Percentiles rank a stretch among this genome's conserved stretches.
Evolutionary conservation across 2,113 vertebrate species (phyloP).

Genomic region (Macquaria ambigua): DNA sequence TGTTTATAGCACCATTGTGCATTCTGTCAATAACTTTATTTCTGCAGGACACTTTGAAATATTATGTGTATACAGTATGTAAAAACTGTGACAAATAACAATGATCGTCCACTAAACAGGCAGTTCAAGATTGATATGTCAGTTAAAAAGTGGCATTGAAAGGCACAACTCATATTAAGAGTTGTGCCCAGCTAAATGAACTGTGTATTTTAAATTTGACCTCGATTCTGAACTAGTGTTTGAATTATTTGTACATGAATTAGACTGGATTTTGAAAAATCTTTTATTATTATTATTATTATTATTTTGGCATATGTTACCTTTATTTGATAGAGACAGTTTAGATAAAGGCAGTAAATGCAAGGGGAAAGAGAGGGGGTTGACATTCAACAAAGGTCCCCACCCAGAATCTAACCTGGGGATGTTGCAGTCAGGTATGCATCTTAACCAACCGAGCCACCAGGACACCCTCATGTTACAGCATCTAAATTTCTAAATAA

Average conservation of each 20-base stretch:
- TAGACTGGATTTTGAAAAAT: not conserved
- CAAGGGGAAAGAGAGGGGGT: too few relatives aligned
- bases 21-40: not conserved
- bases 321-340: not conserved
- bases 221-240: not conserved
- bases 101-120: not conserved
- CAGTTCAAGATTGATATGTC: not conserved
- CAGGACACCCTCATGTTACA: not conserved
- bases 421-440: not conserved
- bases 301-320: too few relatives aligned
- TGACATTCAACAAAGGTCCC: not conserved
- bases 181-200: not conserved
- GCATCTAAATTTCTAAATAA: not conserved
- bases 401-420: not conserved
- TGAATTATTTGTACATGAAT: not conserved
- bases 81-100: not conserved
- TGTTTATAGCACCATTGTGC: not conserved
- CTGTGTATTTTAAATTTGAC: not conserved
- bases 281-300: not conserved
- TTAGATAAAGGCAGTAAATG: not conserved
- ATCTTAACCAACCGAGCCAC: not conserved
- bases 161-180: not conserved
- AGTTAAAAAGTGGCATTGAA: not conserved
- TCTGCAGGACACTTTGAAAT: not conserved
- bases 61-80: not conserved